A percentile compares a stretch with the other conserved stretches of the same genome.
phyloP scores from a whole-genome alignment of 1,140 invertebrate genomes.

The Pseudomyrmex pallidus region DNA sequence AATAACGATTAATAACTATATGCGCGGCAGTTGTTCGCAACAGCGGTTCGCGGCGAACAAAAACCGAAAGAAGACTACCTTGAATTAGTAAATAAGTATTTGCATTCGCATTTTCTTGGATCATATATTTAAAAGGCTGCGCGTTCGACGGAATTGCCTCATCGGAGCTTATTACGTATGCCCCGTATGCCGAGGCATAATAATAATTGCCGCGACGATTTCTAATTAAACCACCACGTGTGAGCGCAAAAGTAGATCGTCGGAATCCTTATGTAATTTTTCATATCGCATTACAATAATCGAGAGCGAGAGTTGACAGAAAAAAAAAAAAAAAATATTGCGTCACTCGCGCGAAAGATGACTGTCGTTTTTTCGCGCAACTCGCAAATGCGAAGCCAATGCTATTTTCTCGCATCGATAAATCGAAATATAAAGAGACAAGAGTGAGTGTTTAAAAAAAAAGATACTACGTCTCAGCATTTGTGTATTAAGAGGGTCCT shows the following conservation, averaged over 20 bases:
- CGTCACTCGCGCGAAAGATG: neutral
- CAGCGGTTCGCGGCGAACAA: conserved; percentile 67
- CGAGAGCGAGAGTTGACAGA: neutral
- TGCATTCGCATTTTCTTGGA: conserved; percentile 47
- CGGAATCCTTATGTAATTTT: conserved; percentile 32
- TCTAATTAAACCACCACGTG: neutral
- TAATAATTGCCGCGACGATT: conserved; percentile 44
- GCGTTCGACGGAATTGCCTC: conserved; percentile 34
- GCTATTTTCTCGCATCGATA: no score
- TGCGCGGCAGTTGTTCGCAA: conserved; percentile 43
- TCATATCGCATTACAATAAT: neutral
- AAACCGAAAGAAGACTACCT: conserved; percentile 79
- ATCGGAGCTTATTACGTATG: conserved; percentile 11
- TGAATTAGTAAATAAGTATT: conserved; percentile 78
- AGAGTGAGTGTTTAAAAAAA: no score
- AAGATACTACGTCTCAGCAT: no score
- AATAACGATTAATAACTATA: no score
- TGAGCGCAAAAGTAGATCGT: conserved; percentile 38
- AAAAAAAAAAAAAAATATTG: conserved; percentile 1
- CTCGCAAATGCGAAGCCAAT: neutral
- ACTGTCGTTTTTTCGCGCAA: neutral
- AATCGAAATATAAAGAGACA: no score
- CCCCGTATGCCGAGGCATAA: conserved; percentile 19
- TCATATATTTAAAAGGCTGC: conserved; percentile 29
- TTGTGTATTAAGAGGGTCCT: no score